Base-by-base conservation (phyloP, 2,888 invertebrate genomes). In the Steinernema scapterisci region DNA sequence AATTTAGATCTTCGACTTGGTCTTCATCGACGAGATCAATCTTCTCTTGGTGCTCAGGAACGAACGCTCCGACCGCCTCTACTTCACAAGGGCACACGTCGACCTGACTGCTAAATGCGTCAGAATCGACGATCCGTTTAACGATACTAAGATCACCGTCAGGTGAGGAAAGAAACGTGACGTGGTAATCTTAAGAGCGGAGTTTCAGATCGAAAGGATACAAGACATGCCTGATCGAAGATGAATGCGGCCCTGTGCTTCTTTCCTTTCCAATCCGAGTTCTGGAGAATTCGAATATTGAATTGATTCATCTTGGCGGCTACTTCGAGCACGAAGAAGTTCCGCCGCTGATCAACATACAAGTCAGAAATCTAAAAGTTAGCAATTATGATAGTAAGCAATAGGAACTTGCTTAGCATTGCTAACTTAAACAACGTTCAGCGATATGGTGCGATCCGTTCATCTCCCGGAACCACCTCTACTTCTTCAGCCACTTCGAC, bases 361-460 rank as follows among this genome's bases (percentile, higher is more conserved):
- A 21, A 13, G 27, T 63, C 63, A 63, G 27, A 16, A 63, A 63
- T 25, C 63, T 63, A 2, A 63, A 63, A 63, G 63, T 63, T 6
- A 63, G 27, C 31, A 63, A 63, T 25, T 21, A 25, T 7, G 63
- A 63, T 1, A 63, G 63, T 63, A 31, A 63, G 63, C n/a, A 1
- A 1, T 6, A 1, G 2, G 2, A 19, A 19, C 7, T 11, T 3
- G 21, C 21, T 23, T 21, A 1, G 3, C 1, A 9, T 21, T 6
- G 11, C 52, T 23, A 11, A 21, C 21, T 21, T 11, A 6, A 38
- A 6, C 23, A 19, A 21, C n/a, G n/a, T 76, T 77, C 48, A 76
- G 78, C 80, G 23, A 48, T 78, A n/a, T 77, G 78, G 78, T 77
- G 78, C 46, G 73, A 77, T 70, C 78, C 78, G n/a, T 77, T 77